Evolutionary conservation across 2,888 invertebrate species (phyloP).

Genomic region (Sturmia bella): DNA sequence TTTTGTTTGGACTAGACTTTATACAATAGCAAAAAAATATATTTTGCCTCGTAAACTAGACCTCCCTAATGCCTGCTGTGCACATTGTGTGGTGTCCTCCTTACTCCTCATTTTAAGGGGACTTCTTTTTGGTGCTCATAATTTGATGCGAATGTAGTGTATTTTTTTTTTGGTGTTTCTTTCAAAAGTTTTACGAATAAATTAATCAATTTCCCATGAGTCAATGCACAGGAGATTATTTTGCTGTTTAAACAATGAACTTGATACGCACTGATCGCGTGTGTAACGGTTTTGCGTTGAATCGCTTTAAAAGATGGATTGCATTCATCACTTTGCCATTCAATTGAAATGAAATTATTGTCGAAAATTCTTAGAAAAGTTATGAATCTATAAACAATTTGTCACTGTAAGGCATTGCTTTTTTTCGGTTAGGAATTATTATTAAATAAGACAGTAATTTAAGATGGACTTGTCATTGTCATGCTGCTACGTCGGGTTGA

Average conservation of each 20-base stretch:
- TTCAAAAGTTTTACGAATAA: not conserved
- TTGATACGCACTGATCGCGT: not conserved
- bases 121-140: too few relatives aligned
- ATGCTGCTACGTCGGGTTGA: too few relatives aligned
- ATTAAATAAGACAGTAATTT: not conserved
- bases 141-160: not conserved
- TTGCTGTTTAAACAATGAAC: constrained; percentile 10
- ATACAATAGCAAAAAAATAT: too few relatives aligned
- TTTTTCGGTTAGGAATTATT: not conserved
- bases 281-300: not conserved
- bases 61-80: too few relatives aligned
- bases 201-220: constrained; percentile 39
- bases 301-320: constrained; percentile 5
- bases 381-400: constrained; percentile 7
- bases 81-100: too few relatives aligned
- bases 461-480: too few relatives aligned
- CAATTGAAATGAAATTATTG: constrained; percentile 1
- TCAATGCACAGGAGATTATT: constrained; percentile 21
- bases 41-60: too few relatives aligned
- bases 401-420: not conserved
- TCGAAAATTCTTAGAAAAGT: constrained; percentile 31
- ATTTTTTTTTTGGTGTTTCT: not conserved
- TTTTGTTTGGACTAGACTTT: too few relatives aligned
- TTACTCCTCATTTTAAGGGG: too few relatives aligned
- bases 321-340: not conserved